Conservation (phyloP, 2,113 vertebrate species). For the Progne subis region DNA sequence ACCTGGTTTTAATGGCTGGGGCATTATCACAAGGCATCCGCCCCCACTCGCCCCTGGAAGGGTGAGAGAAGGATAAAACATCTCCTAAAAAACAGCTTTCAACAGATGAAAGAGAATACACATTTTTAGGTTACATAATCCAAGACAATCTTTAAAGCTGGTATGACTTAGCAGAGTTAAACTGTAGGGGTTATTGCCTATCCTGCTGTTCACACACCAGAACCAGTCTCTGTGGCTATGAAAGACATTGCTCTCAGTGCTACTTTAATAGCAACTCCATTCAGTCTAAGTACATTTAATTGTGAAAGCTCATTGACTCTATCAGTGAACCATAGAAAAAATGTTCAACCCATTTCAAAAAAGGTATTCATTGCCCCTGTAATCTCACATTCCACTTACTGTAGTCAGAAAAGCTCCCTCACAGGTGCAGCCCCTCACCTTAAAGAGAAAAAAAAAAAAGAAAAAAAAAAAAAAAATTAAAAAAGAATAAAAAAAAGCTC, state of each 20-base stretch:
- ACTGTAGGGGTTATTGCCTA: neutral
- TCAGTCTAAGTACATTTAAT: slow-evolving; percentile 1
- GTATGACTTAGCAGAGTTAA: neutral
- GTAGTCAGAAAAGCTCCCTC: neutral
- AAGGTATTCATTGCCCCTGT: neutral
- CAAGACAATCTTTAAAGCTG: neutral
- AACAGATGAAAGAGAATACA: no score
- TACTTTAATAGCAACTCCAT: slow-evolving; percentile 6
- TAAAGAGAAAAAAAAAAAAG: neutral
- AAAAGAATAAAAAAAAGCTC: neutral
- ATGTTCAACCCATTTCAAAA: neutral
- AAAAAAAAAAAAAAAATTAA: no score
- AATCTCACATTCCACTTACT: neutral
- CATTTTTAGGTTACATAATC: no score
- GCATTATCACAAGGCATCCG: no score
- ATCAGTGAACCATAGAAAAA: slow-evolving; percentile 29
- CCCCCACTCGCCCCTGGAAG: no score
- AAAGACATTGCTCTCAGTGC: neutral
- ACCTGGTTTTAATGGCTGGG: no score
- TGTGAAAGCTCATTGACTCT: slow-evolving; percentile 7
- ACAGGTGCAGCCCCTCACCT: neutral
- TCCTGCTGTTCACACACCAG: neutral
- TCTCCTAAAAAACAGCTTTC: no score
- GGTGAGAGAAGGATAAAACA: no score
- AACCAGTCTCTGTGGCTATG: neutral